Evolutionary conservation across 2,888 invertebrate genomes (phyloP).

Genomic region (Trimorus sp.): DNA sequence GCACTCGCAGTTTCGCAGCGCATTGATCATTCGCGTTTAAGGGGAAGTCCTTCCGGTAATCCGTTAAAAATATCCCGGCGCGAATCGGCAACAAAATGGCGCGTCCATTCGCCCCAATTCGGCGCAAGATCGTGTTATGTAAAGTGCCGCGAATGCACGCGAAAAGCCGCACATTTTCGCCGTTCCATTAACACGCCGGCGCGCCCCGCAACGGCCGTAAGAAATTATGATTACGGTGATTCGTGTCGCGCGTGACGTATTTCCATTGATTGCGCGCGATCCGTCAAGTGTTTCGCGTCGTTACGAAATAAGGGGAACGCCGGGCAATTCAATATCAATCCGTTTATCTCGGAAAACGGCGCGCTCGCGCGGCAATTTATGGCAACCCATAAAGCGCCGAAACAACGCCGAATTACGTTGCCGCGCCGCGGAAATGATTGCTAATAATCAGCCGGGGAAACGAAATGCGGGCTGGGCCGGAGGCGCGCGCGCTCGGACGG

Average conservation of each 20-base stretch:
- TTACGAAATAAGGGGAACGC: not conserved
- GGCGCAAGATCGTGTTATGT: too few relatives aligned
- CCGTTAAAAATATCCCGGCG: too few relatives aligned
- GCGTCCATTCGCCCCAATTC: too few relatives aligned
- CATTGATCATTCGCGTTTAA: too few relatives aligned
- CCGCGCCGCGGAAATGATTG: slow-evolving; percentile 10
- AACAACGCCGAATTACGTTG: slow-evolving; percentile 16
- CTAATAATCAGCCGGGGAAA: slow-evolving; percentile 22
- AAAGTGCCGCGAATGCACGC: too few relatives aligned
- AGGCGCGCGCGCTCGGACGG: not conserved
- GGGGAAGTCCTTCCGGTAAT: too few relatives aligned
- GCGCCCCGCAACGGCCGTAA: too few relatives aligned
- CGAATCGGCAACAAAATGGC: too few relatives aligned
- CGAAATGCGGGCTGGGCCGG: not conserved
- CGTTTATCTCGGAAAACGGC: slow-evolving; percentile 36
- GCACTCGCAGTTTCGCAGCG: too few relatives aligned
- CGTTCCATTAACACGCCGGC: too few relatives aligned
- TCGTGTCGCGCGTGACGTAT: slow-evolving; percentile 8
- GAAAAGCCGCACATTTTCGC: too few relatives aligned
- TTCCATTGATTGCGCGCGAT: slow-evolving; percentile 11
- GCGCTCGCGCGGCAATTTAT: slow-evolving; percentile 21
- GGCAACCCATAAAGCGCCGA: slow-evolving; percentile 27
- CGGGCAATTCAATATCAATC: slow-evolving; percentile 37
- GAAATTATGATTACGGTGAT: not conserved
- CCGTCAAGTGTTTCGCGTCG: slow-evolving; percentile 10